These are phyloP conservation scores for Microcebus jonahi DNA, from an alignment of 2,113 vertebrate species.

Conservation along the genomic window DNA sequence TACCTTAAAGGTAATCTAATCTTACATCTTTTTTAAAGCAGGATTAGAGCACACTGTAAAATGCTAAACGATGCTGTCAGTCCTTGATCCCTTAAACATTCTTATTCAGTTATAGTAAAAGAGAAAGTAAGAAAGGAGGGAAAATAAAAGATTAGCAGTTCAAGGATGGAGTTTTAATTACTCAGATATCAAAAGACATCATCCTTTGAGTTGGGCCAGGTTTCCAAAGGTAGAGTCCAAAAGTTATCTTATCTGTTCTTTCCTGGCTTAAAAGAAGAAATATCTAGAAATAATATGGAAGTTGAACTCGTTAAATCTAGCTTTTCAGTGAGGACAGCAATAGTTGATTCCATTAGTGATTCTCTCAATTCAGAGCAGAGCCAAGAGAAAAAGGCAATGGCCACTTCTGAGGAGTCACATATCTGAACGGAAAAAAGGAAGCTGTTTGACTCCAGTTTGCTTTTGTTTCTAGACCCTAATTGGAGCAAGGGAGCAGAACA, in stretches of 20 bases:
- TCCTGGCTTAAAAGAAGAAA: not conserved
- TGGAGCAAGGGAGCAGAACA: not conserved
- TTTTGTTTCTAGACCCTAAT: not conserved
- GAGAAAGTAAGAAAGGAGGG: not conserved
- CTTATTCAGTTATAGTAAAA: slow-evolving; percentile 10
- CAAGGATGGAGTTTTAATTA: slow-evolving; percentile 4
- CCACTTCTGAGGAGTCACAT: not conserved
- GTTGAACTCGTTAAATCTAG: not conserved
- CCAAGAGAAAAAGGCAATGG: not conserved
- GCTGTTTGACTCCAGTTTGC: not conserved
- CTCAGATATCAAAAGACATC: slow-evolving; percentile 14
- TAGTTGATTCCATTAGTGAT: not conserved
- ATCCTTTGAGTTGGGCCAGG: not conserved
- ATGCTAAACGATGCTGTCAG: not conserved
- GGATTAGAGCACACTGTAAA: not conserved
- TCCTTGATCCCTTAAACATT: not conserved
- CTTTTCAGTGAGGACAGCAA: not conserved
- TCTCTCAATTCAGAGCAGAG: not conserved
- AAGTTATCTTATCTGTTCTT: not conserved
- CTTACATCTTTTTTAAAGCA: not conserved
- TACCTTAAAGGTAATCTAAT: not conserved
- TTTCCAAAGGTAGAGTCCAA: not conserved
- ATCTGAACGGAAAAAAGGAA: not conserved
- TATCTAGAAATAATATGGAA: not conserved
- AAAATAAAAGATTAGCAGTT: not conserved